These are phyloP conservation scores for Pristis pectinata DNA, from an alignment of 2,797 vertebrate genomes.

Conservation along the genomic window DNA sequence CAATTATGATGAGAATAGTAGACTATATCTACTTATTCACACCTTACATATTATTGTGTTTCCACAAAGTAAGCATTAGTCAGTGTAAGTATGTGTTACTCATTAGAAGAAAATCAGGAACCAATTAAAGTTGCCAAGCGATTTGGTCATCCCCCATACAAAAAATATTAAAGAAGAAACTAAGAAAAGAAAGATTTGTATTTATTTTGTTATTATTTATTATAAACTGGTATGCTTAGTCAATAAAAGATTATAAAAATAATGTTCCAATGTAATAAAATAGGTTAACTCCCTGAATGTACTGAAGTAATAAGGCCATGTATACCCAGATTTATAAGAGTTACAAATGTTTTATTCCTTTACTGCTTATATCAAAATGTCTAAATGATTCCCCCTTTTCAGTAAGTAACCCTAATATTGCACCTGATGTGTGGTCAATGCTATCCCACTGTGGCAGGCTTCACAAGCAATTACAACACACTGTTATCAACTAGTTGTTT, in stretches of 20 bases:
- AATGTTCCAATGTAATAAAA: neutral
- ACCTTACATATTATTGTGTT: neutral
- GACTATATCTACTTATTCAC: constrained; percentile 39
- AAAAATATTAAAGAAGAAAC: neutral
- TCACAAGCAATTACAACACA: neutral
- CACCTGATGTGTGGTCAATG: neutral
- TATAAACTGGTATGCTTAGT: neutral
- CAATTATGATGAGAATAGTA: constrained; percentile 87
- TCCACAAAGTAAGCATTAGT: neutral
- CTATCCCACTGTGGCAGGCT: neutral
- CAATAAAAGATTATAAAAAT: neutral
- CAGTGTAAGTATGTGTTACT: neutral
- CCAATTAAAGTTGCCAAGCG: neutral
- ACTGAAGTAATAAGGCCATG: neutral
- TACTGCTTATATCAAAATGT: neutral
- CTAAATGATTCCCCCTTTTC: neutral
- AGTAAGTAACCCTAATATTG: neutral
- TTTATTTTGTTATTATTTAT: neutral
- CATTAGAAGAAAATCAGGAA: neutral
- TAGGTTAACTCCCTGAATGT: neutral
- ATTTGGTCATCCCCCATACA: neutral
- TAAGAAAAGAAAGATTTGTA: neutral
- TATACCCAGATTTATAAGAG: neutral
- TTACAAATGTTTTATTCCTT: neutral
- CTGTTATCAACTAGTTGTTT: neutral